Percentiles rank a stretch among this genome's conserved stretches.
Evolutionary conservation across 1,140 invertebrate genomes (phyloP).

Genomic region (Laodelphax striatellus): DNA sequence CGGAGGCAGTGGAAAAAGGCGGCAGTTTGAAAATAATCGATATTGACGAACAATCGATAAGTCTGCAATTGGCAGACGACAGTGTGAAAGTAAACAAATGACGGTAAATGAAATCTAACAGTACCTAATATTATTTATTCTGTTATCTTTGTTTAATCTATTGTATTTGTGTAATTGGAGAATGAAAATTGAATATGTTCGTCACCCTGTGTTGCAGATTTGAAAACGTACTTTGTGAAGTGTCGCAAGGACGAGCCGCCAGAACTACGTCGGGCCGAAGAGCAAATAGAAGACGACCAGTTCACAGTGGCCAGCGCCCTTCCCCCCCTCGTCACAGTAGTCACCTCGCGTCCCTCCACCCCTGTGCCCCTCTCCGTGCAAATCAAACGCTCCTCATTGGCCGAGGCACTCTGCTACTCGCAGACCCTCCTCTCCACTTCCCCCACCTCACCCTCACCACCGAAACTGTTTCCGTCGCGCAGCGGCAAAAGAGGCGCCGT

Average conservation of each 20-base stretch:
- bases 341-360: neutral
- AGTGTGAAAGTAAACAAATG: too few species aligned
- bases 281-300: conserved; percentile 17
- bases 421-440: conserved; percentile 3
- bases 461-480: neutral
- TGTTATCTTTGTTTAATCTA: too few species aligned
- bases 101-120: too few species aligned
- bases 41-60: too few species aligned
- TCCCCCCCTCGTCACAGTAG: neutral
- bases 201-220: conserved; percentile 38
- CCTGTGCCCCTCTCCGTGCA: neutral
- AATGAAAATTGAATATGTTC: too few species aligned
- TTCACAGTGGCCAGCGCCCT: too few species aligned
- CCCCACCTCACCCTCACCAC: neutral
- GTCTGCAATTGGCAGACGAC: too few species aligned
- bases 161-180: too few species aligned
- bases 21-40: too few species aligned
- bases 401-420: conserved; percentile 4
- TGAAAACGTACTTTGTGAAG: conserved; percentile 72
- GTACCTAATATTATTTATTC: too few species aligned
- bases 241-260: conserved; percentile 22
- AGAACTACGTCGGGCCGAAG: conserved; percentile 25
- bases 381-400: neutral
- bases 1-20: too few species aligned
- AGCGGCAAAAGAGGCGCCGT: too few species aligned